Conservation (phyloP, 2,888 invertebrate genomes). For the Alcis repandata region DNA sequence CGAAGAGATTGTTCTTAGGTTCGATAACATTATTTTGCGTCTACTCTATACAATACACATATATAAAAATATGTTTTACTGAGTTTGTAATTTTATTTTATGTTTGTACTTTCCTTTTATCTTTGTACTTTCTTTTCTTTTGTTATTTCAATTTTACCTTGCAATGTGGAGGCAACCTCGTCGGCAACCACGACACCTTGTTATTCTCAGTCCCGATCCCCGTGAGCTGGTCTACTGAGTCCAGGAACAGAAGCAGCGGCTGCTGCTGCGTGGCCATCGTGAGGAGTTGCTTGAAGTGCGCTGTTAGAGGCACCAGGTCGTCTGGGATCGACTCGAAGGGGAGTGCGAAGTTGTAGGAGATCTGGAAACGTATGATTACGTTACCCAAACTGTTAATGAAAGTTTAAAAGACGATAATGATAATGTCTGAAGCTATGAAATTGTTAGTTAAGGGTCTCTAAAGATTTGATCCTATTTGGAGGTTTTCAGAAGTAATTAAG, state of each 20-base stretch:
- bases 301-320: constrained; percentile 97
- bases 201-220: constrained; percentile 96
- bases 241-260: constrained; percentile 96
- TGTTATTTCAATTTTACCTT: constrained; percentile 88
- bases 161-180: constrained; percentile 94
- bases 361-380: constrained; percentile 81
- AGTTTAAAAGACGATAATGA: too few species aligned
- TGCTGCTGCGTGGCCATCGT: constrained; percentile 93
- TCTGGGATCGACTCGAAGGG: constrained; percentile 98
- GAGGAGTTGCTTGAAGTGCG: constrained; percentile 97
- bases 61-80: too few species aligned
- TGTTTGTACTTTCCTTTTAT: too few species aligned
- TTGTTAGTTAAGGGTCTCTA: too few species aligned
- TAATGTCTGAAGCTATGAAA: too few species aligned
- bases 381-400: neutral
- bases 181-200: constrained; percentile 98
- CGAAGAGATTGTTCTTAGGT: too few species aligned
- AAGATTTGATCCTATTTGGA: too few species aligned
- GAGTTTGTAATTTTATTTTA: too few species aligned
- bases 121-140: too few species aligned
- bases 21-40: too few species aligned
- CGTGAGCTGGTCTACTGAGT: constrained; percentile 98
- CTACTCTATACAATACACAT: too few species aligned
- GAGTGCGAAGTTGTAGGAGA: constrained; percentile 96
- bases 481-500: too few species aligned